Conservation (phyloP, 2,797 vertebrate genomes). For the Bothrops alternatus region DNA sequence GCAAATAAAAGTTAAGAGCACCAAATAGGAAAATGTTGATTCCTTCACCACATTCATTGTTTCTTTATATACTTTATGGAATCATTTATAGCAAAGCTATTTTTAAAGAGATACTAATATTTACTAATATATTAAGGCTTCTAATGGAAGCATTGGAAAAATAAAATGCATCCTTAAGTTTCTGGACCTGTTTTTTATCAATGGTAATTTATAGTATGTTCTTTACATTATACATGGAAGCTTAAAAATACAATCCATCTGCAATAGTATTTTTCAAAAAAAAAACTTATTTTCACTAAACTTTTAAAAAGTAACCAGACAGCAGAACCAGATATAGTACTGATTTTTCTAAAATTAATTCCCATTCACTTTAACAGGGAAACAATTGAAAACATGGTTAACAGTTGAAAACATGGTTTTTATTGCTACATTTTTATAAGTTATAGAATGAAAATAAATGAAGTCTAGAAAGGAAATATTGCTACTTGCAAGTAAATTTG, state of each 20-base stretch:
- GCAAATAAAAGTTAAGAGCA: not conserved
- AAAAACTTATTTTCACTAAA: not conserved
- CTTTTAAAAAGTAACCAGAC: slow-evolving; percentile 32
- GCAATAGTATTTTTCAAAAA: not conserved
- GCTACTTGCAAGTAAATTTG: slow-evolving; percentile 18
- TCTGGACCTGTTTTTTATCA: not conserved
- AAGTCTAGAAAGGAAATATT: slow-evolving; percentile 52
- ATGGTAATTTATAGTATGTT: not conserved
- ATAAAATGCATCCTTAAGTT: not conserved
- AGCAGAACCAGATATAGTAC: slow-evolving; percentile 39
- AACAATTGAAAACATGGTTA: slow-evolving; percentile 49
- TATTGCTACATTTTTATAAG: slow-evolving; percentile 54
- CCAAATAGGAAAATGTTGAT: not conserved
- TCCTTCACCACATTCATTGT: not conserved
- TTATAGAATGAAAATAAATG: slow-evolving; percentile 58
- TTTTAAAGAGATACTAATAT: not conserved
- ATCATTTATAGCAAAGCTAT: not conserved
- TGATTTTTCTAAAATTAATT: slow-evolving; percentile 50
- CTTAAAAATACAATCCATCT: not conserved
- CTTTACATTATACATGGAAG: not conserved
- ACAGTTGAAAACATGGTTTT: slow-evolving; percentile 48
- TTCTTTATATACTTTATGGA: not conserved
- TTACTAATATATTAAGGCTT: not conserved
- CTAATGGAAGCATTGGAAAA: not conserved
- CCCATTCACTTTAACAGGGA: slow-evolving; percentile 49